phyloP scores from a whole-genome alignment of 2,113 vertebrate genomes.

The Cygnus atratus region DNA sequence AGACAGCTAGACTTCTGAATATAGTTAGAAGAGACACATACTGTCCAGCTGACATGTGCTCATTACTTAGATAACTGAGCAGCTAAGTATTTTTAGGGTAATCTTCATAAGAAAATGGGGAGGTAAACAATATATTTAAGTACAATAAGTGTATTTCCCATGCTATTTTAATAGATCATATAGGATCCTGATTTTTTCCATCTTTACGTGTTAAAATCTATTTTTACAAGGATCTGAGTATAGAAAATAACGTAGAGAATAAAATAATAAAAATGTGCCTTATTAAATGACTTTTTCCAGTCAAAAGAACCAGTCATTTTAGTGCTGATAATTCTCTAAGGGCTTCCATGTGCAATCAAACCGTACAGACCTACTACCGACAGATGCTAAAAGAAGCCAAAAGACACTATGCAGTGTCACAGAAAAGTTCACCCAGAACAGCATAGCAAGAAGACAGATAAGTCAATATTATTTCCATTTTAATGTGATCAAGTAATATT shows the following conservation, averaged over 20 bases:
- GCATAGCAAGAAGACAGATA: neutral
- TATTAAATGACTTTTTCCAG: neutral
- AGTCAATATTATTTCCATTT: neutral
- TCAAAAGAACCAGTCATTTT: neutral
- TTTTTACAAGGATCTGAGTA: neutral
- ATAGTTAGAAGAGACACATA: neutral
- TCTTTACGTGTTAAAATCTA: neutral
- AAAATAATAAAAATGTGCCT: neutral
- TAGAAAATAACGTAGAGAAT: neutral
- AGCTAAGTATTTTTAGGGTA: neutral
- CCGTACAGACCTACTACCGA: neutral
- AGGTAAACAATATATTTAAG: neutral
- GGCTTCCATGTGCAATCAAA: neutral
- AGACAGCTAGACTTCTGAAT: neutral
- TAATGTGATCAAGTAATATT: neutral
- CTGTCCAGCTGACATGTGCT: neutral
- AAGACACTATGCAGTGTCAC: neutral
- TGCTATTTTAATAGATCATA: neutral
- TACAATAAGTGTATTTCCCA: neutral
- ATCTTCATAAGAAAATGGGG: neutral
- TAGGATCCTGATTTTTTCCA: neutral
- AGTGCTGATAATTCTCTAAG: neutral
- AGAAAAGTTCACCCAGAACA: neutral
- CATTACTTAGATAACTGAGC: neutral
- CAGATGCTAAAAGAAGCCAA: neutral